Evolutionary conservation across 2,888 invertebrate species (phyloP).

Genomic region (Erebia palarica): DNA sequence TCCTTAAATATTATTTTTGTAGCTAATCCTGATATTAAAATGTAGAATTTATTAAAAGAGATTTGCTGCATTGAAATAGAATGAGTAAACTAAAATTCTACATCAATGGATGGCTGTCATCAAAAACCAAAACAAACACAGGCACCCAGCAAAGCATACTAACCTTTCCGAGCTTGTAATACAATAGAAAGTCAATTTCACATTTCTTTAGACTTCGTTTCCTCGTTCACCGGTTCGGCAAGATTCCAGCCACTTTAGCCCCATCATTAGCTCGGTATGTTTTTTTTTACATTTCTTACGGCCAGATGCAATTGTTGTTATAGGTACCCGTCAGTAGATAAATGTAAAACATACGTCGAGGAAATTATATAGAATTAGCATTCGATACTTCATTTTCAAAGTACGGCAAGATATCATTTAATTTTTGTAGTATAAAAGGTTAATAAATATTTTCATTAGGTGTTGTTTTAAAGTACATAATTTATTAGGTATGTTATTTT

Average conservation of each 20-base stretch:
- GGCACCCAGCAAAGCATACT: conserved; percentile 28
- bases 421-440: too few relatives aligned
- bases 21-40: too few relatives aligned
- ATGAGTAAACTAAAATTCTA: too few relatives aligned
- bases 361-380: background rate
- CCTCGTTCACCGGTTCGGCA: conserved; percentile 40
- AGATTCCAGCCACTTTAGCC: conserved; percentile 37
- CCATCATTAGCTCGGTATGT: conserved; percentile 18
- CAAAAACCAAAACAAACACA: conserved; percentile 13
- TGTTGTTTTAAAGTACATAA: too few relatives aligned
- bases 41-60: too few relatives aligned
- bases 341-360: background rate
- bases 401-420: background rate
- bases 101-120: background rate
- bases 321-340: background rate
- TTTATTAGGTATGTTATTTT: too few relatives aligned
- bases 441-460: too few relatives aligned
- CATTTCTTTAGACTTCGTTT: conserved; percentile 33
- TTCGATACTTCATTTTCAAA: background rate
- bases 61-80: too few relatives aligned
- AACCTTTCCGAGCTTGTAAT: conserved; percentile 33
- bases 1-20: too few relatives aligned
- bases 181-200: conserved; percentile 41
- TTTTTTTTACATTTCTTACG: conserved; percentile 26
- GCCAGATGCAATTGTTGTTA: conserved; percentile 11